Conservation (phyloP, 37 sponge, comb jelly and placozoan species). For the Cladorhizidae sp. region DNA sequence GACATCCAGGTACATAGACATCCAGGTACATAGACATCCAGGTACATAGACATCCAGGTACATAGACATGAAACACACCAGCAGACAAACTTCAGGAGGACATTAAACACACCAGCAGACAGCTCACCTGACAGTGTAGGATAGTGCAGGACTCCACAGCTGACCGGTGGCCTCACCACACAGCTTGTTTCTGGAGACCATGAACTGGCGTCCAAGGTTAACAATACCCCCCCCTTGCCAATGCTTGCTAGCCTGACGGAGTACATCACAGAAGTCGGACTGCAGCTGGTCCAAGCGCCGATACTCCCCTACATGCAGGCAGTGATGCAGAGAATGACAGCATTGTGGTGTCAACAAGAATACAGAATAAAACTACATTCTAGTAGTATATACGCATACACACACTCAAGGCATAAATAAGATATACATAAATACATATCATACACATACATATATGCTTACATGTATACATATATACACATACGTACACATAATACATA, state of each 20-base stretch:
- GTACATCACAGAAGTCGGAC: slow-evolving; percentile 48
- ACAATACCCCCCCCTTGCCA: slow-evolving; percentile 16
- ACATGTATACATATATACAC: too few species aligned
- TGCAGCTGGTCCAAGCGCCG: slow-evolving; percentile 65
- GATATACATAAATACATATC: too few species aligned
- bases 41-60: too few species aligned
- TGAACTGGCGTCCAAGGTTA: slow-evolving; percentile 32
- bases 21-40: too few species aligned
- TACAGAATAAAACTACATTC: neutral
- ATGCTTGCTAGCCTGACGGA: slow-evolving; percentile 25
- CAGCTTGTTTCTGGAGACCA: slow-evolving; percentile 57
- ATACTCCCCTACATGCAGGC: slow-evolving; percentile 27
- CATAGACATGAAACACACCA: too few species aligned
- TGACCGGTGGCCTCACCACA: slow-evolving; percentile 32
- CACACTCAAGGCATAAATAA: too few species aligned
- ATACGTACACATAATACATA: too few species aligned
- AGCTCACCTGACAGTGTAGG: slow-evolving; percentile 17
- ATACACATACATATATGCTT: too few species aligned
- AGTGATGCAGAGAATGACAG: neutral
- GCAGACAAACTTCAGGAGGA: too few species aligned
- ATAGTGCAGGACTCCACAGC: slow-evolving; percentile 70
- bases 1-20: too few species aligned
- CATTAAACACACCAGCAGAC: too few species aligned
- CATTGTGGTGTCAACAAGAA: neutral
- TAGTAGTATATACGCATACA: too few species aligned